Evolutionary conservation across 2,797 vertebrate species (phyloP).

Genomic region (Crenichthys baileyi): DNA sequence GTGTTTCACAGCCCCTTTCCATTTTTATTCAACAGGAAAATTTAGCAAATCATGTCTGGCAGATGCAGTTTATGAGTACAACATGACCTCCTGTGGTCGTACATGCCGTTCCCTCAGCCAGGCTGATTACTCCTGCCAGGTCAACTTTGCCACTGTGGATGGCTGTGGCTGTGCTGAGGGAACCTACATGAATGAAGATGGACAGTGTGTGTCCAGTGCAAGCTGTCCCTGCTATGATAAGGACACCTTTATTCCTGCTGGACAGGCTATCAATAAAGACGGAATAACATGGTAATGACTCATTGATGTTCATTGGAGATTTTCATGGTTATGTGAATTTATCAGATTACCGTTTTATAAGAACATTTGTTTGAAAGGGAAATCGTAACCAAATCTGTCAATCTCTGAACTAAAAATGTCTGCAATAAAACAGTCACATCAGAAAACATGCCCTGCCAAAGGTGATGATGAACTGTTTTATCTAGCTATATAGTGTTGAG

Average conservation of each 20-base stretch:
- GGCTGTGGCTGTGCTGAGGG: constrained; percentile 85
- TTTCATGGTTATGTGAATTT: neutral
- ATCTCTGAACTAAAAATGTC: neutral
- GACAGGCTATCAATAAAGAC: constrained; percentile 57
- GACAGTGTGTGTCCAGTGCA: constrained; percentile 74
- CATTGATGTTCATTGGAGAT: neutral
- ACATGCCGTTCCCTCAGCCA: constrained; percentile 83
- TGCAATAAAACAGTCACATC: too few species aligned
- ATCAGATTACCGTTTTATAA: neutral
- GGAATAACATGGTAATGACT: constrained; percentile 72
- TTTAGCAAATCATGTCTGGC: constrained; percentile 73
- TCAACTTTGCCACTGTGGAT: constrained; percentile 69
- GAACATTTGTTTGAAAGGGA: neutral
- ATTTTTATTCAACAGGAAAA: constrained; percentile 61
- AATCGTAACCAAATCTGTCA: neutral
- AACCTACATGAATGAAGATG: constrained; percentile 79
- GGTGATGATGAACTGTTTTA: too few species aligned
- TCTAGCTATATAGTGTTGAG: too few species aligned
- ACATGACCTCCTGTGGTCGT: constrained; percentile 80
- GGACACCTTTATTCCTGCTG: constrained; percentile 59
- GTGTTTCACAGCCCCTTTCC: neutral
- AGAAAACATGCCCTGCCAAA: too few species aligned
- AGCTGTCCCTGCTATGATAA: constrained; percentile 85
- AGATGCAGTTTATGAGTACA: constrained; percentile 79
- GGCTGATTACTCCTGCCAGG: constrained; percentile 75